Conservation (phyloP, 2,888 invertebrate species). For the Podotricha telesiphe region DNA sequence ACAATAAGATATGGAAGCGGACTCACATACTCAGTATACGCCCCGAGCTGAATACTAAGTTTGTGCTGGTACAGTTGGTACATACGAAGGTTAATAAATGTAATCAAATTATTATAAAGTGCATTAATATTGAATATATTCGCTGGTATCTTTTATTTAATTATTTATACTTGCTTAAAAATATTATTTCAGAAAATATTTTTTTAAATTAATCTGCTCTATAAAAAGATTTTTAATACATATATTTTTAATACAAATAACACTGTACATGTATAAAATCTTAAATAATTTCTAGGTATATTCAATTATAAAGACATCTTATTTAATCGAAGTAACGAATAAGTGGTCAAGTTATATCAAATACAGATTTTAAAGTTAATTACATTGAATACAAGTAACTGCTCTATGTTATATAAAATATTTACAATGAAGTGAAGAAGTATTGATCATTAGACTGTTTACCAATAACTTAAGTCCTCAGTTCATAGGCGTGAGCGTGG, state of each 20-base stretch:
- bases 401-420: neutral
- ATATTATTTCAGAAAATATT: too few species aligned
- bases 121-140: neutral
- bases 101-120: neutral
- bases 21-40: conserved; percentile 6
- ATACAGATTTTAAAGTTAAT: neutral
- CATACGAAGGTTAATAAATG: neutral
- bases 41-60: conserved; percentile 18
- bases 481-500: conserved; percentile 1
- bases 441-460: conserved; percentile 38
- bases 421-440: neutral
- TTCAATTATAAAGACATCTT: too few species aligned
- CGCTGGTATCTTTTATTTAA: too few species aligned
- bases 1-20: conserved; percentile 22
- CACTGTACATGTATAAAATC: too few species aligned
- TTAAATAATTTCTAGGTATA: too few species aligned
- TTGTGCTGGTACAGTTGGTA: neutral
- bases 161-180: too few species aligned
- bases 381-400: neutral
- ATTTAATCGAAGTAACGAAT: too few species aligned
- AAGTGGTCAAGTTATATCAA: too few species aligned
- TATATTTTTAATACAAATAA: too few species aligned
- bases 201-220: too few species aligned
- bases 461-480: conserved; percentile 13
- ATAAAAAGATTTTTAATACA: too few species aligned